Conservation (phyloP, 2,113 vertebrate species). For the Tautogolabrus adspersus region DNA sequence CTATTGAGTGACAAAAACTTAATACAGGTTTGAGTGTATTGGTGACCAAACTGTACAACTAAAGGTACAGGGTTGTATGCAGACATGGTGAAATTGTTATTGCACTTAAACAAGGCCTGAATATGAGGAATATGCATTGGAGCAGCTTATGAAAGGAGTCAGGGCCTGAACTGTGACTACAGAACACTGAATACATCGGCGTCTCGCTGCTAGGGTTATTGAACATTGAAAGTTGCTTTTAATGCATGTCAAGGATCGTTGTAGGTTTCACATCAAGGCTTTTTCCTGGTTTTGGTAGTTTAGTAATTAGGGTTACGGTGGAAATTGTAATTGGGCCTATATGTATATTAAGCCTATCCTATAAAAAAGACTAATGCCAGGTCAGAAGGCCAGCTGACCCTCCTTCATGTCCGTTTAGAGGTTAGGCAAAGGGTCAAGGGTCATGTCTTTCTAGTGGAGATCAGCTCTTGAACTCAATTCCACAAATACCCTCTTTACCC, state of each 20-base stretch:
- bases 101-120: conserved; percentile 19
- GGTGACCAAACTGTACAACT: conserved; percentile 26
- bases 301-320: neutral
- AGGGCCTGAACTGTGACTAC: neutral
- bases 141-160: conserved; percentile 4
- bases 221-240: too few species aligned
- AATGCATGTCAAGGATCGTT: too few species aligned
- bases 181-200: too few species aligned
- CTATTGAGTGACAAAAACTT: conserved; percentile 7
- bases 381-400: conserved; percentile 52
- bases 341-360: conserved; percentile 12
- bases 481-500: conserved; percentile 61
- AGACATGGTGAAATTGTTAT: conserved; percentile 29
- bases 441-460: conserved; percentile 53
- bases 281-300: neutral
- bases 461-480: conserved; percentile 72
- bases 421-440: conserved; percentile 50
- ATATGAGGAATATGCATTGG: conserved; percentile 5
- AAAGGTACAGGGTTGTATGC: too few species aligned
- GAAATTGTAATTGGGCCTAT: too few species aligned
- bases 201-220: too few species aligned
- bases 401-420: conserved; percentile 55
- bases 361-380: conserved; percentile 42
- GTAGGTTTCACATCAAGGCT: too few species aligned
- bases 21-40: neutral